Conservation (phyloP, 2,797 vertebrate genomes). For the Megalops cyprinoides region DNA sequence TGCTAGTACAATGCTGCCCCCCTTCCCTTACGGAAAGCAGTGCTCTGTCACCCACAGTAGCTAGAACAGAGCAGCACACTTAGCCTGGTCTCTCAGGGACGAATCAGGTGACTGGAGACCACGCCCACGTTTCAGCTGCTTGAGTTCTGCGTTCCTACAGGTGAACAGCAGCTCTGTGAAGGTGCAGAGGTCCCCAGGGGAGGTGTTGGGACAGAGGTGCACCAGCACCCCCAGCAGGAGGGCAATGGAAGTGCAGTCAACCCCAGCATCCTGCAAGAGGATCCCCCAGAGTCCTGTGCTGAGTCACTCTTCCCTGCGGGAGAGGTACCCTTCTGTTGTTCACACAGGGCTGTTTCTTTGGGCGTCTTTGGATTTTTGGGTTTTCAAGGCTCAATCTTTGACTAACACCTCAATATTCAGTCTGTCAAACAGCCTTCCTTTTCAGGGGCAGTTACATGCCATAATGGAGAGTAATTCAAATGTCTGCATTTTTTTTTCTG, state of each 20-base stretch:
- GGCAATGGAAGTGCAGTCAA: slow-evolving; percentile 54
- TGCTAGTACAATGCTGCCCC: slow-evolving; percentile 17
- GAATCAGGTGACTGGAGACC: slow-evolving; percentile 20
- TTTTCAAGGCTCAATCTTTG: slow-evolving; percentile 15
- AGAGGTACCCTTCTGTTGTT: slow-evolving; percentile 75
- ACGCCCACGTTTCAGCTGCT: slow-evolving; percentile 32
- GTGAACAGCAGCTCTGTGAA: slow-evolving; percentile 51
- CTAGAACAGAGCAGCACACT: neutral
- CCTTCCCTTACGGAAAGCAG: neutral
- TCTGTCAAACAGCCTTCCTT: neutral
- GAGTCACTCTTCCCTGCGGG: slow-evolving; percentile 78
- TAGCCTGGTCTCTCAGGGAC: slow-evolving; percentile 6
- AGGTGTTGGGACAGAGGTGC: slow-evolving; percentile 48
- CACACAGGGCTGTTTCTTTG: neutral
- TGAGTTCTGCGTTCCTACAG: slow-evolving; percentile 58
- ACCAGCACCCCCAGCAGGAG: slow-evolving; percentile 44
- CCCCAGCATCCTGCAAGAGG: slow-evolving; percentile 58
- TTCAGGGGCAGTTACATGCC: slow-evolving; percentile 3
- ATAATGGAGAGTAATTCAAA: neutral
- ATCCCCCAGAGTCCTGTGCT: slow-evolving; percentile 71
- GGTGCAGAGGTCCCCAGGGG: slow-evolving; percentile 61
- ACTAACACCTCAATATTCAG: slow-evolving; percentile 6
- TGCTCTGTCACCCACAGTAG: slow-evolving; percentile 10
- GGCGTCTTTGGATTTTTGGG: neutral
- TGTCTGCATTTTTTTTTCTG: slow-evolving; percentile 21